Evolutionary conservation across 2,888 invertebrate species (phyloP).

Genomic region (Trissonchulus latispiculum): DNA sequence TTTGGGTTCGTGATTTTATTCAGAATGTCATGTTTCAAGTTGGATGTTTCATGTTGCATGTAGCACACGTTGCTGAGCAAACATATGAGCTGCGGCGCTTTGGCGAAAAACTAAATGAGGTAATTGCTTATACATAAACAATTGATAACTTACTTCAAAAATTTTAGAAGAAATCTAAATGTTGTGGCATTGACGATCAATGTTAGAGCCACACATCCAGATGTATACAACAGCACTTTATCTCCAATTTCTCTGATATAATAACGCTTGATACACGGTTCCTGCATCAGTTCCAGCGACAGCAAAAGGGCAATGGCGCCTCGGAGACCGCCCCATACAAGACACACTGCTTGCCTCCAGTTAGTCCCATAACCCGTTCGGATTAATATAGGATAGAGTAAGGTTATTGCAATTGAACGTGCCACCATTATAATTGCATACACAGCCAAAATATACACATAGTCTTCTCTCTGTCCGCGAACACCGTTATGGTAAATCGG

Average conservation of each 20-base stretch:
- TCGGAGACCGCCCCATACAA: constrained; percentile 57
- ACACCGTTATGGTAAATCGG: not conserved
- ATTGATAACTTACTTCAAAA: constrained; percentile 32
- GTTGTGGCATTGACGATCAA: constrained; percentile 55
- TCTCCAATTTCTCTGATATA: not conserved
- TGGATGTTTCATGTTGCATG: no score
- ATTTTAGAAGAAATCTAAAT: constrained; percentile 50
- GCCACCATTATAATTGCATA: not conserved
- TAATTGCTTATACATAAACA: no score
- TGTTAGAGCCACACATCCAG: constrained; percentile 54
- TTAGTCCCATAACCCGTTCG: constrained; percentile 54
- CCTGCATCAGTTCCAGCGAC: constrained; percentile 50
- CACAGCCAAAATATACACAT: not conserved
- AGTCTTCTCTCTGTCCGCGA: not conserved
- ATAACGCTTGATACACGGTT: not conserved
- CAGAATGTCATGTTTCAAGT: no score
- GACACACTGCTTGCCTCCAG: constrained; percentile 54
- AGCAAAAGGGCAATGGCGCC: constrained; percentile 56
- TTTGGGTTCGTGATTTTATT: no score
- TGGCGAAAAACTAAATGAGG: no score
- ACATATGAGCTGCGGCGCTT: no score
- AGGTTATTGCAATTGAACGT: constrained; percentile 28
- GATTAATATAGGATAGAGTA: constrained; percentile 52
- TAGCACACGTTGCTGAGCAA: no score
- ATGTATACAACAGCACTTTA: constrained; percentile 43